Conservation (phyloP, 2,888 invertebrate species). For the Hyposoter didymator region DNA sequence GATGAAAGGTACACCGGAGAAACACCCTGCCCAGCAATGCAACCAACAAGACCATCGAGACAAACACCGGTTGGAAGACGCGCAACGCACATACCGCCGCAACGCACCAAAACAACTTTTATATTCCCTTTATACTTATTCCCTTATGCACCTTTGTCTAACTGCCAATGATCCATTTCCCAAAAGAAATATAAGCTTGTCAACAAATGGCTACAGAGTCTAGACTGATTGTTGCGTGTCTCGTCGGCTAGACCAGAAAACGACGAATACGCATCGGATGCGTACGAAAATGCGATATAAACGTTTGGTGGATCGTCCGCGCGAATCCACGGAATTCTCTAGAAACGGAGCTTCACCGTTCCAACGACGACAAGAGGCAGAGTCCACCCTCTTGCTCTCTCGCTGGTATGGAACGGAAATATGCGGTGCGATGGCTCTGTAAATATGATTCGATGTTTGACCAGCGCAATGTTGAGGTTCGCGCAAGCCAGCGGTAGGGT, state of each 20-base stretch:
- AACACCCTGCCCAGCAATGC: conserved; percentile 11
- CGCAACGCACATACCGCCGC: neutral
- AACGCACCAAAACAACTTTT: conserved; percentile 20
- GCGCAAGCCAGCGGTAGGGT: neutral
- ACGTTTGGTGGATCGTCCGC: conserved; percentile 21
- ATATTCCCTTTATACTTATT: neutral
- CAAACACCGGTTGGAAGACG: conserved; percentile 1
- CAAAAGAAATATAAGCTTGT: neutral
- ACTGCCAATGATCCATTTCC: neutral
- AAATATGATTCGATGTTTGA: conserved; percentile 34
- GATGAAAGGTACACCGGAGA: conserved; percentile 25
- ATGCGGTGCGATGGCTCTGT: conserved; percentile 38
- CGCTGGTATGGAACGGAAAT: conserved; percentile 39
- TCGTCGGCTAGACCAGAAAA: too few relatives aligned
- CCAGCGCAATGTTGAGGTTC: conserved; percentile 1
- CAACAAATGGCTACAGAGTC: conserved; percentile 1
- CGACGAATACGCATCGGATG: conserved; percentile 30
- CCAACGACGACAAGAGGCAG: neutral
- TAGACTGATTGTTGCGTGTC: too few relatives aligned
- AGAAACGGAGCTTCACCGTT: conserved; percentile 21
- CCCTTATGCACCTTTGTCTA: neutral
- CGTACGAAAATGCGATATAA: conserved; percentile 28
- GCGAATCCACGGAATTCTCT: conserved; percentile 62
- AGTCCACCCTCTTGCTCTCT: conserved; percentile 38
- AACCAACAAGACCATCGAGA: neutral